These are phyloP conservation scores for Amia ocellicauda DNA, from an alignment of 2,113 vertebrate species.

Conservation along the genomic window DNA sequence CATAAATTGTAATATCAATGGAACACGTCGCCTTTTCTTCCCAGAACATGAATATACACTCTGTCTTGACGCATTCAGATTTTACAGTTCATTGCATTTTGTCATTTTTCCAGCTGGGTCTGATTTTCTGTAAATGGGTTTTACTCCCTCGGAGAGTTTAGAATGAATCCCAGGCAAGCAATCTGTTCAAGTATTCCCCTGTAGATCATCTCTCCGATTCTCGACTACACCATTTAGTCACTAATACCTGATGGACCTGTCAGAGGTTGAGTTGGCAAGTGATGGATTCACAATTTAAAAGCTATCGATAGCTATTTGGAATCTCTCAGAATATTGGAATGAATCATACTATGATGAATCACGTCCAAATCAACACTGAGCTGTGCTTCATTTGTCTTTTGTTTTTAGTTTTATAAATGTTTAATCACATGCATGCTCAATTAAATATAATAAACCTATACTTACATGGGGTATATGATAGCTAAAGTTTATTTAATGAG, in stretches of 20 bases:
- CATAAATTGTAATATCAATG: too few relatives aligned
- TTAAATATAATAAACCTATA: too few relatives aligned
- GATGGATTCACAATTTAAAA: background rate
- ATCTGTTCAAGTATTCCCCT: conserved; percentile 49
- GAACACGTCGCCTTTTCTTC: too few relatives aligned
- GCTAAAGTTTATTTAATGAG: too few relatives aligned
- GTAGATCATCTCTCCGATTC: too few relatives aligned
- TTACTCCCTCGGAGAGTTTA: background rate
- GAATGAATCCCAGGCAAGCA: background rate
- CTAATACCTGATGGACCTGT: background rate
- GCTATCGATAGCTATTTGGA: background rate
- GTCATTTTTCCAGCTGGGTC: background rate
- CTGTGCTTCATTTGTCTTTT: too few relatives aligned
- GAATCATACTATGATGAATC: background rate
- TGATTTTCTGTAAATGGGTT: background rate
- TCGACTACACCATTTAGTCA: background rate
- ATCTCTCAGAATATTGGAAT: background rate
- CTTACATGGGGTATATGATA: too few relatives aligned
- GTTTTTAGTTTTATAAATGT: too few relatives aligned
- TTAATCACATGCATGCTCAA: too few relatives aligned
- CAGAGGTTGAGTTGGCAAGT: background rate
- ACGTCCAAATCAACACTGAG: background rate
- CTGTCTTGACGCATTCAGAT: too few relatives aligned
- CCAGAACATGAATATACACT: too few relatives aligned
- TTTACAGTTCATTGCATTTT: background rate